Conservation (phyloP, 1,140 invertebrate genomes). For the Dufourea novaeangliae region DNA sequence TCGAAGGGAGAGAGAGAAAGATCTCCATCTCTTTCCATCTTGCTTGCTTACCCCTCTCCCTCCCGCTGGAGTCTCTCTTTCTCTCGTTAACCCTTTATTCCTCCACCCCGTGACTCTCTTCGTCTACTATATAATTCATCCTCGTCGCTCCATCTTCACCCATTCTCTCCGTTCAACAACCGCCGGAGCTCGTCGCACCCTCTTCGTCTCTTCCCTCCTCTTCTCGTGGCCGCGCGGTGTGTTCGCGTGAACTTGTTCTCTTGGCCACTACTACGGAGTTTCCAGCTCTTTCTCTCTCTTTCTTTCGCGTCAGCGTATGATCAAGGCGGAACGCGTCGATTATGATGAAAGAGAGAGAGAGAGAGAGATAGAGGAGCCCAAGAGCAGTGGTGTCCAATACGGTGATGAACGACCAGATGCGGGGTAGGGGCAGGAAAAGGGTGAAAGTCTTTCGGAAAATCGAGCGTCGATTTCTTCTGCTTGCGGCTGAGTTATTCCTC, state of each 20-base stretch:
- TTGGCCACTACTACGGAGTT: no score
- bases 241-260: slow-evolving; percentile 17
- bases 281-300: slow-evolving; percentile 26
- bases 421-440: slow-evolving; percentile 47
- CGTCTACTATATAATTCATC: not conserved
- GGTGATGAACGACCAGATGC: slow-evolving; percentile 26
- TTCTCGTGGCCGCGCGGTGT: slow-evolving; percentile 35
- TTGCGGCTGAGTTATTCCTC: not conserved
- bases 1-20: slow-evolving; percentile 41
- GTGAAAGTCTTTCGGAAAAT: slow-evolving; percentile 69
- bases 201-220: slow-evolving; percentile 32
- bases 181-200: slow-evolving; percentile 15
- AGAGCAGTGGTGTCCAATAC: slow-evolving; percentile 7
- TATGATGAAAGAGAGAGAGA: not conserved
- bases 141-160: slow-evolving; percentile 38
- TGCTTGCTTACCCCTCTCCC: not conserved
- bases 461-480: slow-evolving; percentile 39
- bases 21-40: slow-evolving; percentile 33
- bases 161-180: slow-evolving; percentile 48
- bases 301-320: slow-evolving; percentile 37
- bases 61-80: slow-evolving; percentile 18
- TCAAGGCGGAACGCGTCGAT: slow-evolving; percentile 38
- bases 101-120: not conserved
- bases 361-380: not conserved
- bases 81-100: slow-evolving; percentile 36